Conservation (phyloP, 2,797 vertebrate species). For the Centroberyx gerrardi region DNA sequence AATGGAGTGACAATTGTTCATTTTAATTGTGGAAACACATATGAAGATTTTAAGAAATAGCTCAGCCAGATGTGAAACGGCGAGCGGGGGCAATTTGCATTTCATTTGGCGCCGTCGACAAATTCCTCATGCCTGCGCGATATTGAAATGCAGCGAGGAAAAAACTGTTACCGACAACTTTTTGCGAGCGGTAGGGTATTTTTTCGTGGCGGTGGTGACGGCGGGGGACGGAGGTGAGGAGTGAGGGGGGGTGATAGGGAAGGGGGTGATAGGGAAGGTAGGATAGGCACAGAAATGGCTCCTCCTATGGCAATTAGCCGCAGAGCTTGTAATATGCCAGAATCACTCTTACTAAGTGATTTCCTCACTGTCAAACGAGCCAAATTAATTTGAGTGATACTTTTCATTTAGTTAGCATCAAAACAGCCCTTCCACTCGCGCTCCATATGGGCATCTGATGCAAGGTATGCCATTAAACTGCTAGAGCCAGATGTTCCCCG, state of each 20-base stretch:
- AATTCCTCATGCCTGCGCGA: conserved; percentile 58
- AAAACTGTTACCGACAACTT: conserved; percentile 61
- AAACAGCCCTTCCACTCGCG: conserved; percentile 81
- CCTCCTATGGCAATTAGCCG: conserved; percentile 79
- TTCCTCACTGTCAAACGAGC: conserved; percentile 84
- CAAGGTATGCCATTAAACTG: conserved; percentile 79
- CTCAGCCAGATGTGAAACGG: conserved; percentile 79
- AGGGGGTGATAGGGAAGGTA: conserved; percentile 1
- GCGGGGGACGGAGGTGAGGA: conserved; percentile 3
- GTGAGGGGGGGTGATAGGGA: neutral
- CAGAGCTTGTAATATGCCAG: conserved; percentile 77
- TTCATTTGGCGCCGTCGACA: conserved; percentile 70
- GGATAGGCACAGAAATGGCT: conserved; percentile 48
- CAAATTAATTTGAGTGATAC: conserved; percentile 87
- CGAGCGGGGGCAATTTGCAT: conserved; percentile 76
- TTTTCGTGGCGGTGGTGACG: conserved; percentile 42
- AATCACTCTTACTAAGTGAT: conserved; percentile 85
- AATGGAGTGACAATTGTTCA: conserved; percentile 63
- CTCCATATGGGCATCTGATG: conserved; percentile 86
- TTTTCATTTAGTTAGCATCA: conserved; percentile 87
- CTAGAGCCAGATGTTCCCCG: conserved; percentile 84
- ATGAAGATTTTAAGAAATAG: conserved; percentile 61
- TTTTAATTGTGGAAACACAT: conserved; percentile 81
- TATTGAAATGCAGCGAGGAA: conserved; percentile 76
- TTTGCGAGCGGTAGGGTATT: conserved; percentile 30